Conservation (phyloP, 2,888 invertebrate genomes). For the Tetranychus piercei region DNA sequence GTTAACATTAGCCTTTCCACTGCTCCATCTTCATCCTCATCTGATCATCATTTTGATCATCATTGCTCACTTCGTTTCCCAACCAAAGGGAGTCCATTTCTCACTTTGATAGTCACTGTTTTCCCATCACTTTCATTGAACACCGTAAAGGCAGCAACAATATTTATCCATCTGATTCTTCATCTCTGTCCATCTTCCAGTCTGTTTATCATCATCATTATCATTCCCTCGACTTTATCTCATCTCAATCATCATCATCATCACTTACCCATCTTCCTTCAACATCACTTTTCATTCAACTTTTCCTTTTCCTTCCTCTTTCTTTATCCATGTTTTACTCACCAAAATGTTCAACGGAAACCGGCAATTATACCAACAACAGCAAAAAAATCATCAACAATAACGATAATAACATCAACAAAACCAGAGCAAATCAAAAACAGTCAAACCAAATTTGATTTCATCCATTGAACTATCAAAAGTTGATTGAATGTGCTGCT, state of each 20-base stretch:
- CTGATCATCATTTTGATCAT: no score
- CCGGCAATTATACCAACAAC: background rate
- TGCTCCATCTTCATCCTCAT: no score
- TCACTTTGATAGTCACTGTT: no score
- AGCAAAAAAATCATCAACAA: background rate
- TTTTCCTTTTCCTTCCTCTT: background rate
- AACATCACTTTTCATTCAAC: background rate
- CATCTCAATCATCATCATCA: background rate
- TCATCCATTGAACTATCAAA: background rate
- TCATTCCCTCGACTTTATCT: no score
- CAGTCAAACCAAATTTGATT: background rate
- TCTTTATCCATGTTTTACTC: background rate
- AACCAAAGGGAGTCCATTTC: no score
- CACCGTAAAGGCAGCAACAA: no score
- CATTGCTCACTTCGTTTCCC: no score
- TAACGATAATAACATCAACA: background rate
- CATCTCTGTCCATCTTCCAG: no score
- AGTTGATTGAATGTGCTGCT: background rate
- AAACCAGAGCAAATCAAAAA: background rate
- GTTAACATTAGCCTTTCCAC: no score
- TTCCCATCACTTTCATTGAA: no score
- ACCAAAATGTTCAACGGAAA: background rate
- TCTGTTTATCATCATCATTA: no score
- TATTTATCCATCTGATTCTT: no score
- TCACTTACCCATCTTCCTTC: background rate